These are phyloP conservation scores for Thyatira batis DNA, from an alignment of 2,888 invertebrate species.

Conservation along the genomic window DNA sequence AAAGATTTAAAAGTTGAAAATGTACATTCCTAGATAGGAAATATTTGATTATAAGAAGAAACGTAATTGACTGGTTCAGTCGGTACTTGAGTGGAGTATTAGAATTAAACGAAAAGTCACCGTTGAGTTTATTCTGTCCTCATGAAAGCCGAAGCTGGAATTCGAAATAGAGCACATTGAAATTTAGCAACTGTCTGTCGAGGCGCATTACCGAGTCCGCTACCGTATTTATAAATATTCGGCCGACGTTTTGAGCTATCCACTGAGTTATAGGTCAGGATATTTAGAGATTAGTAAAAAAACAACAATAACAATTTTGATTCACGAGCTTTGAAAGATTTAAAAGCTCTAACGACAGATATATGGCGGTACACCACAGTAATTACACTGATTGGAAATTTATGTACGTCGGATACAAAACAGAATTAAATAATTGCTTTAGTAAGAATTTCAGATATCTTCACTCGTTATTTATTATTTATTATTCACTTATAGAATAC, in stretches of 20 bases:
- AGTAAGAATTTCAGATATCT: background rate
- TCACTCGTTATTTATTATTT: background rate
- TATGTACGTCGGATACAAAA: background rate
- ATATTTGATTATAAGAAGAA: too few species aligned
- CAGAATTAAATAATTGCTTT: background rate
- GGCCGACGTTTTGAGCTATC: conserved; percentile 60
- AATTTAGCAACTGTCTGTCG: conserved; percentile 81
- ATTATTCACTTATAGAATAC: conserved; percentile 8
- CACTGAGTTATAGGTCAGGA: conserved; percentile 62
- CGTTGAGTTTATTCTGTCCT: conserved; percentile 53
- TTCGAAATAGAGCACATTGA: conserved; percentile 77
- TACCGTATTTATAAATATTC: conserved; percentile 78
- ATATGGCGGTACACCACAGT: background rate
- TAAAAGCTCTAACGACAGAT: background rate
- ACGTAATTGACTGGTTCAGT: too few species aligned
- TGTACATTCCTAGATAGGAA: too few species aligned
- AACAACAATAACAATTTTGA: conserved; percentile 35
- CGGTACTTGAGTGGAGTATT: conserved; percentile 24
- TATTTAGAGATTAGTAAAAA: conserved; percentile 59
- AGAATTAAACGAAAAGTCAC: conserved; percentile 38
- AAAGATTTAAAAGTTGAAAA: too few species aligned
- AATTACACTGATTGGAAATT: conserved; percentile 1
- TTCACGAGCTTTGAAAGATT: conserved; percentile 13
- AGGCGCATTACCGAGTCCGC: conserved; percentile 67
- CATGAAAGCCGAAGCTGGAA: conserved; percentile 63